Evolutionary conservation across 2,113 vertebrate species (phyloP).

Genomic region (Brienomyrus brachyistius): DNA sequence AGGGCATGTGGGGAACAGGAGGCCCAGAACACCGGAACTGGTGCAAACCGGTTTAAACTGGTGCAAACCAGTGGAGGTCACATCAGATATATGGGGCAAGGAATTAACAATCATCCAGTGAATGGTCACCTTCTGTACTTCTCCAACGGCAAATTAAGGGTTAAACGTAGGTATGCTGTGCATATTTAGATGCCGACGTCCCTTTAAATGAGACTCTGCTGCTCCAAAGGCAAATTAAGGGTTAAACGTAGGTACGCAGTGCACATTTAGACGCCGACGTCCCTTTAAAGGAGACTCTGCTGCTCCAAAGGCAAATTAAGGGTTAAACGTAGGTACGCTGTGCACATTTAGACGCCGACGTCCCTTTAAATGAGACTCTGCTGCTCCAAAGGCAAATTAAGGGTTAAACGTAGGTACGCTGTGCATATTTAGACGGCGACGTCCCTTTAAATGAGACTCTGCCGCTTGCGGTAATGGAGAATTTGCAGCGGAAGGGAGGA

Average conservation of each 20-base stretch:
- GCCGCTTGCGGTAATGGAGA: slow-evolving; percentile 96
- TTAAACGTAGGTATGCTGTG: too few species aligned
- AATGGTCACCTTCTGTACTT: not conserved
- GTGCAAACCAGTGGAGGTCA: not conserved
- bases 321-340: slow-evolving; percentile 77
- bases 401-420: slow-evolving; percentile 78
- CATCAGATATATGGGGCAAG: not conserved
- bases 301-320: slow-evolving; percentile 59
- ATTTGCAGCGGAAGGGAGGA: slow-evolving; percentile 98
- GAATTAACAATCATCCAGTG: not conserved
- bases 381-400: slow-evolving; percentile 71
- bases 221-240: too few species aligned
- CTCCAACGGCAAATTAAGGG: slow-evolving; percentile 52
- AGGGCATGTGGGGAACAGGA: not conserved
- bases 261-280: too few species aligned
- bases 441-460: slow-evolving; percentile 90
- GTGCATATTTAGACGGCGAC: slow-evolving; percentile 89
- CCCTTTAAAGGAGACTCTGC: too few species aligned
- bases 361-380: slow-evolving; percentile 90
- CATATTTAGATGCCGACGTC: too few species aligned
- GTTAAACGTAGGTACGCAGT: too few species aligned
- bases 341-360: slow-evolving; percentile 89
- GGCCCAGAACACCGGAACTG: not conserved
- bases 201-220: too few species aligned
- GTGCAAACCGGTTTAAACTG: not conserved